Evolutionary conservation across 64 coral and sea anemone genomes (phyloP).

Genomic region (Platygyra sinensis): DNA sequence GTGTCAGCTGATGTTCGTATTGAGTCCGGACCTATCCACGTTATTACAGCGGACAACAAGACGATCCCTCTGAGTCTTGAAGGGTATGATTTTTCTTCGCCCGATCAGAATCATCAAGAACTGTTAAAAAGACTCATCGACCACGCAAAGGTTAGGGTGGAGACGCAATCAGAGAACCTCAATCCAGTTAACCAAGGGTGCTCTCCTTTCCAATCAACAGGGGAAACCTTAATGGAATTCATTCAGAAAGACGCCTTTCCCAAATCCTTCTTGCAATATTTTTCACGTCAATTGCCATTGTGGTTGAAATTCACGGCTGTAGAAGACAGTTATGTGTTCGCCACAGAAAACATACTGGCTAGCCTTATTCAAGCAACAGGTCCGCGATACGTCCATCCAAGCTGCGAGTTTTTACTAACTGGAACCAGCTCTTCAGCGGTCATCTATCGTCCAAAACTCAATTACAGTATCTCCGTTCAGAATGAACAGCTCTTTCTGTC

Average conservation of each 20-base stretch:
- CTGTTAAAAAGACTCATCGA: neutral
- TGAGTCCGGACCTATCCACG: conserved; percentile 4
- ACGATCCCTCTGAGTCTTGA: neutral
- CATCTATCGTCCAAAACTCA: conserved; percentile 21
- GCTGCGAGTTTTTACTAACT: conserved; percentile 1
- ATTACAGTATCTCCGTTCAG: conserved; percentile 6
- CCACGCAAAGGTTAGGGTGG: neutral
- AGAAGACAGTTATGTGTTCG: conserved; percentile 15
- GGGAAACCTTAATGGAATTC: conserved; percentile 18
- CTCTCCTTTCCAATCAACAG: neutral
- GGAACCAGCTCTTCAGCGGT: neutral
- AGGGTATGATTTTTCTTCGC: conserved; percentile 3
- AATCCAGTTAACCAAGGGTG: neutral
- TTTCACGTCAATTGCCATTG: conserved; percentile 2
- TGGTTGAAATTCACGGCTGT: conserved; percentile 27
- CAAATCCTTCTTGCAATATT: conserved; percentile 8
- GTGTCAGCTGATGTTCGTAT: neutral
- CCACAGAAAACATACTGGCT: conserved; percentile 8
- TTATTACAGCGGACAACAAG: neutral
- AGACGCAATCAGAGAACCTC: neutral
- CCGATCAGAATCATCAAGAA: neutral
- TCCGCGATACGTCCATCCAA: neutral
- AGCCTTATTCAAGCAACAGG: conserved; percentile 1
- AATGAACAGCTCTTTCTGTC: neutral
- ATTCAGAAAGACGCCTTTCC: conserved; percentile 45